Base-by-base conservation (phyloP, 2,888 invertebrate species). In the Cantharis rufa region DNA sequence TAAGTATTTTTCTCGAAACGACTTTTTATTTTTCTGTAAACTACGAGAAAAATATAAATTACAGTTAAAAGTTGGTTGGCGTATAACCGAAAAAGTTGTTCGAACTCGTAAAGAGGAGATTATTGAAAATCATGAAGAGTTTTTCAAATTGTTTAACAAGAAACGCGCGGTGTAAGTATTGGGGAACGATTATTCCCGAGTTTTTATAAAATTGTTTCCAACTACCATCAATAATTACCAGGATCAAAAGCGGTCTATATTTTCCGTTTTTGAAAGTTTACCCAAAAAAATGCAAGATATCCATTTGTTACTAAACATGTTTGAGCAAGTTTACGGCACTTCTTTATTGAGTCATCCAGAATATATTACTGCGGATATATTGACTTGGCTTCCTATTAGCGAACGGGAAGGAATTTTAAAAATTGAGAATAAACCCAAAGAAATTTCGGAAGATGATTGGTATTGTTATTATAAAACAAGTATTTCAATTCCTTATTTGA, bases 71-170 rank as follows among this genome's bases (percentile, higher is more conserved):
- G 61, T 76, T 63, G 81, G 81, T 2, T 70, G 70, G 27, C 74
- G 76, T 15, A n/a, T 71, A 10, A 76, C 77, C 28, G 72, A 77
- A 62, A 78, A 74, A 66, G 63, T 78, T 70, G 28, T 80, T 11
- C 70, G 32, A 18, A 62, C n/a, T 63, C 15, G 74, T 61, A 75
- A 73, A 9, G 70, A 76, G 1, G 61, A 73, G 18, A 10, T 81
- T n/a, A 32, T 81, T n/a, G 15, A 64, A n/a, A 16, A 72, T 15
- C 61, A 69, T 1, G 16, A 28, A 9, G 62, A 70, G 4, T 71
- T 69, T 62, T 63, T 64, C 27, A 10, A 62, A 21, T 15, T 32
- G 10, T 73, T 81, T 15, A 27, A 71, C 11, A 62, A 21, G 13
- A 72, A 69, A n/a, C 71, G 48, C 21, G 18, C 77, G 28, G 62